phyloP scores from a whole-genome alignment of 2,888 invertebrate species.

The Argyra leucocephala region DNA sequence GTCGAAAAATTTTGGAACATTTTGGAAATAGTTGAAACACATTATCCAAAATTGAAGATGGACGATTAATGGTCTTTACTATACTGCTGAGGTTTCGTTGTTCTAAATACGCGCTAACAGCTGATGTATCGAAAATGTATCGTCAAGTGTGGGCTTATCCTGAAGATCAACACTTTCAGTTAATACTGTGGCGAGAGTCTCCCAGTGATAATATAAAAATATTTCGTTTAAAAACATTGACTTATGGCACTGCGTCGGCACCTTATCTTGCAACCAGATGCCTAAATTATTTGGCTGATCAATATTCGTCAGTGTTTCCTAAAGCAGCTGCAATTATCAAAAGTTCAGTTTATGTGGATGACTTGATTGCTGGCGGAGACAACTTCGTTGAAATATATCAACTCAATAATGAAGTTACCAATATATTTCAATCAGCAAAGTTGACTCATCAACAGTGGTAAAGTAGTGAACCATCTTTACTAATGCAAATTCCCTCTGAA shows the following conservation, averaged over 20 bases:
- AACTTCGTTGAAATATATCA: background rate
- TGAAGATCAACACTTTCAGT: conserved; percentile 21
- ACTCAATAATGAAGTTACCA: background rate
- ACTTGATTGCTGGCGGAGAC: conserved; percentile 17
- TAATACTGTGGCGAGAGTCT: conserved; percentile 18
- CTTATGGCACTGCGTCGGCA: conserved; percentile 18
- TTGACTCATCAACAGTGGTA: conserved; percentile 8
- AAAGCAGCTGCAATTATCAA: background rate
- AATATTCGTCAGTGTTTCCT: background rate
- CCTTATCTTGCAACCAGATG: conserved; percentile 19
- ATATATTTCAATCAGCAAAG: conserved; percentile 12
- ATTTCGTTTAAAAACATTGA: conserved; percentile 15
- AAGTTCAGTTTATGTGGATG: conserved; percentile 16
- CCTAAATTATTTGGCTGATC: conserved; percentile 14
- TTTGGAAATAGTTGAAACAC: no score
- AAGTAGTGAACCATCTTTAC: background rate
- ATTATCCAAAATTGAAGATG: background rate
- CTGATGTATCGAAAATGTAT: conserved; percentile 25
- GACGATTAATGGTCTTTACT: background rate
- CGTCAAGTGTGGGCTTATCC: conserved; percentile 20
- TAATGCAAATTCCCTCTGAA: no score
- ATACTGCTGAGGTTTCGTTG: background rate
- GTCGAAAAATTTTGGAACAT: no score
- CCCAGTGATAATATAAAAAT: conserved; percentile 13
- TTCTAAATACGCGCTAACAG: conserved; percentile 16